Percentiles rank a stretch among this genome's conserved stretches.
Conservation (phyloP, 2,797 vertebrate species). For the Sciurus vulgaris region DNA sequence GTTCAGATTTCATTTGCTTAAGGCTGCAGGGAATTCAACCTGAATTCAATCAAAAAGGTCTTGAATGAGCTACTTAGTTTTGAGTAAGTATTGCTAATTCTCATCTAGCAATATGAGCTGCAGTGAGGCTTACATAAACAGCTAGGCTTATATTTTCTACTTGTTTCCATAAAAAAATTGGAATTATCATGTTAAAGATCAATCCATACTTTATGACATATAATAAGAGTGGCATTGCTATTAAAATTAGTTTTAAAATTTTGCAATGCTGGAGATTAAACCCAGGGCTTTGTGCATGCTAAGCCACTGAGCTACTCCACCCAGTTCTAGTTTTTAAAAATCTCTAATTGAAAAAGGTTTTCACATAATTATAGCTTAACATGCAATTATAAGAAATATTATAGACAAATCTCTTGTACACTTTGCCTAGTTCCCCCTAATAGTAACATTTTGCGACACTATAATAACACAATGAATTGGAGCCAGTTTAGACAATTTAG, state of each 20-base stretch:
- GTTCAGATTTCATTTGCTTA: constrained; percentile 14
- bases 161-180: not conserved
- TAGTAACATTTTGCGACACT: not conserved
- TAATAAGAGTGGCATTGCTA: not conserved
- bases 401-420: not conserved
- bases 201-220: not conserved
- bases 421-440: not conserved
- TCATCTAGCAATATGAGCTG: not conserved
- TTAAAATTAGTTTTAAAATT: not conserved
- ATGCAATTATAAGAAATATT: not conserved
- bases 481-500: not conserved
- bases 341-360: not conserved
- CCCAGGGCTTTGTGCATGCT: too few species aligned
- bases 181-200: not conserved
- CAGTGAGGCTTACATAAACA: not conserved
- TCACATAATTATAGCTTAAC: not conserved
- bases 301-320: too few species aligned
- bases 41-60: not conserved
- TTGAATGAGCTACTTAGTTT: not conserved
- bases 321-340: not conserved
- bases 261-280: too few species aligned
- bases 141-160: not conserved
- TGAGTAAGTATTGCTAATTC: not conserved
- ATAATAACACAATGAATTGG: not conserved
- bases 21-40: not conserved